Percentiles rank a stretch among this genome's conserved stretches.
phyloP scores from a whole-genome alignment of 2,113 vertebrate species.

The Oryzias curvinotus region DNA sequence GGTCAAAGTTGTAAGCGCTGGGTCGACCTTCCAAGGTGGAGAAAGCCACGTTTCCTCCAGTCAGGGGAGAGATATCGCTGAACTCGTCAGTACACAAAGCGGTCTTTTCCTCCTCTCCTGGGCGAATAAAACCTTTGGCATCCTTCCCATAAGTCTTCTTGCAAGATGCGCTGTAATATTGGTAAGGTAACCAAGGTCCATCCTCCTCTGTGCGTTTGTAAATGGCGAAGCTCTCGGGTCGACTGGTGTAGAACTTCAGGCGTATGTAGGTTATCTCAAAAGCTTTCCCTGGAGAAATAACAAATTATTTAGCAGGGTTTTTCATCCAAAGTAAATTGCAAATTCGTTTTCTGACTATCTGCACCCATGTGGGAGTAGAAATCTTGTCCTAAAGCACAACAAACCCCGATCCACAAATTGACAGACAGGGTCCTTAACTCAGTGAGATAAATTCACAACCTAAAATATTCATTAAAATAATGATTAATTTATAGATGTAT shows the following conservation, averaged over 20 bases:
- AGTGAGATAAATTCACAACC: too few species aligned
- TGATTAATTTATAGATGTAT: too few species aligned
- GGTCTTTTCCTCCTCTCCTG: conserved; percentile 84
- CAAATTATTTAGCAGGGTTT: neutral
- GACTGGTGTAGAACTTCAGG: conserved; percentile 93
- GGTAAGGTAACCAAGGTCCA: conserved; percentile 88
- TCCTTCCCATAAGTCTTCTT: conserved; percentile 78
- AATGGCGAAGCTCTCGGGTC: conserved; percentile 93
- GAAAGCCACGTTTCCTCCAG: conserved; percentile 93
- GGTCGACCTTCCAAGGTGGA: conserved; percentile 94
- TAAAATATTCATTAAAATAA: too few species aligned
- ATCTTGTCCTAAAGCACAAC: too few species aligned
- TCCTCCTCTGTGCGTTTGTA: conserved; percentile 79
- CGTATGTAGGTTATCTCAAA: conserved; percentile 93
- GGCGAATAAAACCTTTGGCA: conserved; percentile 74
- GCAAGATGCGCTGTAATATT: conserved; percentile 93
- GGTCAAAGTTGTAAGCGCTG: conserved; percentile 92
- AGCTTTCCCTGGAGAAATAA: conserved; percentile 85
- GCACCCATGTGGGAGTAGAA: too few species aligned
- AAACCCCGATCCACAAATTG: too few species aligned
- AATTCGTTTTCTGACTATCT: too few species aligned
- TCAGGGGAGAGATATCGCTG: conserved; percentile 94
- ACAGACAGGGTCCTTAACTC: too few species aligned
- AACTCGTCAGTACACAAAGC: conserved; percentile 91
- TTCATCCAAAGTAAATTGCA: too few species aligned